Evolutionary conservation across 2,113 vertebrate genomes (phyloP).

Genomic region (Peucedramus taeniatus): DNA sequence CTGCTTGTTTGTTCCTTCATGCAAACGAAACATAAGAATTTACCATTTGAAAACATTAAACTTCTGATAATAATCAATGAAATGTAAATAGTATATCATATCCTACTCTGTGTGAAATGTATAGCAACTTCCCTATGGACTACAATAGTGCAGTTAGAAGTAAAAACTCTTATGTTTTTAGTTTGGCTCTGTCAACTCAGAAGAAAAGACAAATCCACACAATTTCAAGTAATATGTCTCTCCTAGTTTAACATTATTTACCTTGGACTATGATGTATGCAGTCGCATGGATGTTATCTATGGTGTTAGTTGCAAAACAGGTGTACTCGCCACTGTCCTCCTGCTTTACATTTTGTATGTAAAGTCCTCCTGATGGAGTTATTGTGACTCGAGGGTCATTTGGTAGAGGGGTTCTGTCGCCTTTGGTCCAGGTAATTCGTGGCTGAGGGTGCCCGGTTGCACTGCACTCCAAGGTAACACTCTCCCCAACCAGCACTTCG

Average conservation of each 20-base stretch:
- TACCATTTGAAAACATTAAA: not conserved
- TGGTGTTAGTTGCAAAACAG: constrained; percentile 90
- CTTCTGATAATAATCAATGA: not conserved
- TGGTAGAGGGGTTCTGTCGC: constrained; percentile 85
- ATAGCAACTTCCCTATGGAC: not conserved
- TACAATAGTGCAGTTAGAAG: not conserved
- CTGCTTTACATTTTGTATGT: constrained; percentile 87
- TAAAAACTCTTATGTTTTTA: not conserved
- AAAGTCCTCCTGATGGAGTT: constrained; percentile 92
- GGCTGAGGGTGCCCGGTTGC: constrained; percentile 92
- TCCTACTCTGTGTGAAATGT: not conserved
- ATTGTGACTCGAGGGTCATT: constrained; percentile 85
- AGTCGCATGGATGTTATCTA: constrained; percentile 88
- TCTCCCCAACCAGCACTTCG: constrained; percentile 94
- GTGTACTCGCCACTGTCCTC: constrained; percentile 90
- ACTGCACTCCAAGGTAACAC: constrained; percentile 95
- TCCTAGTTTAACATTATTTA: constrained; percentile 27
- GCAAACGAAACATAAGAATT: not conserved
- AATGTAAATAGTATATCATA: not conserved
- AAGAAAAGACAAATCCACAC: not conserved
- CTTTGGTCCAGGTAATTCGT: constrained; percentile 88
- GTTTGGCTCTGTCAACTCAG: not conserved
- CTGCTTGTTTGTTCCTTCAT: not conserved
- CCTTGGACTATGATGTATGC: constrained; percentile 96
- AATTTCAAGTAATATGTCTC: not conserved